Percentiles rank a stretch among this genome's conserved stretches.
Evolutionary conservation across 2,797 vertebrate genomes (phyloP).

Genomic region (Eremophila alpestris): DNA sequence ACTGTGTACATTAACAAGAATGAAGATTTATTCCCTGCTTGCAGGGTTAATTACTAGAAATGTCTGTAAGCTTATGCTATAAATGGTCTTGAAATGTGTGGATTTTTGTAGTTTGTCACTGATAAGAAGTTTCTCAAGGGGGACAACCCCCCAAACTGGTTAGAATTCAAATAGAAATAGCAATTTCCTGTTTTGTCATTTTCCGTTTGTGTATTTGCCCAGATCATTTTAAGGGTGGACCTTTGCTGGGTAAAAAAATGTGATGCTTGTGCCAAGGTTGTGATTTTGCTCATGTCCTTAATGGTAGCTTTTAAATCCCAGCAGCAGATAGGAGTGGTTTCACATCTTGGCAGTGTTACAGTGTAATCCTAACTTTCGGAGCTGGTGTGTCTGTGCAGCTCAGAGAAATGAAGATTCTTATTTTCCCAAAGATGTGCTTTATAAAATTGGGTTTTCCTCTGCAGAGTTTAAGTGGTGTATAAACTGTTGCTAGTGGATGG

Average conservation of each 20-base stretch:
- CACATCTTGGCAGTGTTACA: background rate
- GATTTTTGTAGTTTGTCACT: background rate
- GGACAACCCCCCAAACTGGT: accelerated
- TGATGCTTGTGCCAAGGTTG: background rate
- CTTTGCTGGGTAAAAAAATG: background rate
- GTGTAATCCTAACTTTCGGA: background rate
- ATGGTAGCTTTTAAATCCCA: background rate
- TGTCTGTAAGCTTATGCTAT: background rate
- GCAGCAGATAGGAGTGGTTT: background rate
- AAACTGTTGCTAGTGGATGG: background rate
- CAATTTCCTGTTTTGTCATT: background rate
- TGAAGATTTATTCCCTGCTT: background rate
- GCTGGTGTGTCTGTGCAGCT: background rate
- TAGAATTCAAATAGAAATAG: background rate
- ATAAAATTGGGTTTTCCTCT: background rate
- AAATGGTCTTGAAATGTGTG: background rate
- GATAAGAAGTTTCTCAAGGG: background rate
- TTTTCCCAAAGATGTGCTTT: background rate
- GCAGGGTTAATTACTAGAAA: background rate
- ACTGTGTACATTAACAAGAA: background rate
- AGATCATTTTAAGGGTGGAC: background rate
- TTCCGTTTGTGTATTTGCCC: background rate
- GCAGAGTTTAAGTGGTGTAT: background rate
- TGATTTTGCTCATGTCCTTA: background rate
- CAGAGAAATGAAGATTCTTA: background rate